These are phyloP conservation scores for Leptoteleia sp. DNA, from an alignment of 1,140 invertebrate species.

Conservation along the genomic window DNA sequence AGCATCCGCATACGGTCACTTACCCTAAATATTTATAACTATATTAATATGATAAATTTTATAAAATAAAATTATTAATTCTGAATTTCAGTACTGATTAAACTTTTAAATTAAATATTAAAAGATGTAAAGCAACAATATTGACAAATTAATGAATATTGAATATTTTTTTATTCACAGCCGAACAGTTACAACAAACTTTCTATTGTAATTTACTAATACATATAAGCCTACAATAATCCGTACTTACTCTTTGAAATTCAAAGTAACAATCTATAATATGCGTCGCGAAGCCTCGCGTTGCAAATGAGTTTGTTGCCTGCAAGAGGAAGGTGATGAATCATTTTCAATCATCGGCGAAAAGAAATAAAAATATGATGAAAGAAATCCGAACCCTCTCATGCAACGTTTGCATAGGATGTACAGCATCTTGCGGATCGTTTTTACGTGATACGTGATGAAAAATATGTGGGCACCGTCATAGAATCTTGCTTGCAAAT, in stretches of 20 bases:
- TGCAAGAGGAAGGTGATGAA: constrained; percentile 22
- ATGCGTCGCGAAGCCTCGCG: not conserved
- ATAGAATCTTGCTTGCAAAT: constrained; percentile 56
- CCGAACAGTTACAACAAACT: not conserved
- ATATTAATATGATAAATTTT: too few relatives aligned
- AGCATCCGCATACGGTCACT: too few relatives aligned
- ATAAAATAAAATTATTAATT: too few relatives aligned
- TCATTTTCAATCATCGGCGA: constrained; percentile 22
- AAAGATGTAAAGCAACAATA: too few relatives aligned
- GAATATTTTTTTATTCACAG: not conserved
- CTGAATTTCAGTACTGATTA: too few relatives aligned
- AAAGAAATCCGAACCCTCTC: constrained; percentile 28
- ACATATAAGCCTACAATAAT: not conserved
- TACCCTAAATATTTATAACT: too few relatives aligned
- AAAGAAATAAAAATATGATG: constrained; percentile 16
- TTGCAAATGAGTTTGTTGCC: constrained; percentile 18
- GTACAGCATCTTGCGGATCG: constrained; percentile 8
- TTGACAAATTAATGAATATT: constrained; percentile 19
- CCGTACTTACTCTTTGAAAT: not conserved
- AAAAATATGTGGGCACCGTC: constrained; percentile 56
- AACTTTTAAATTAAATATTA: too few relatives aligned
- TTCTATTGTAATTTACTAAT: constrained; percentile 20
- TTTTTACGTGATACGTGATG: constrained; percentile 32
- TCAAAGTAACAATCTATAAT: constrained; percentile 4
- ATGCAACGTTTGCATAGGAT: constrained; percentile 16